Evolutionary conservation across 2,113 vertebrate species (phyloP).

Genomic region (Notothenia coriiceps): DNA sequence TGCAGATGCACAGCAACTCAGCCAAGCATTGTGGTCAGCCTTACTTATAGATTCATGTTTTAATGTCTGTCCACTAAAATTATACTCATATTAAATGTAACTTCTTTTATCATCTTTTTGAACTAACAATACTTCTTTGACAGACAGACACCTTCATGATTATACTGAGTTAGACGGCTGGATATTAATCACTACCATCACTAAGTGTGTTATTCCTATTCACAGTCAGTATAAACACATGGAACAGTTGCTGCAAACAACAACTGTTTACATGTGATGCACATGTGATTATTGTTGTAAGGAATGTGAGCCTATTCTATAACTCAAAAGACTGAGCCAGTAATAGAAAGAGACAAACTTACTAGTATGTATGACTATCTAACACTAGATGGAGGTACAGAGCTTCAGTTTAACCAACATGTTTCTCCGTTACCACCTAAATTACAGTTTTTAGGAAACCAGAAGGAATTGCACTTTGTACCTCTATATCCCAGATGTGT

Average conservation of each 20-base stretch:
- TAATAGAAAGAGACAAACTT: background rate
- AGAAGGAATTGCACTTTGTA: background rate
- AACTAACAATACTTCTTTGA: background rate
- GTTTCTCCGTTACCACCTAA: background rate
- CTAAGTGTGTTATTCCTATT: background rate
- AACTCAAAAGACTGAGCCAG: background rate
- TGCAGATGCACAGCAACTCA: background rate
- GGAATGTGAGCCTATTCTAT: background rate
- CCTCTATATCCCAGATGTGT: background rate
- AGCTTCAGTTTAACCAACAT: background rate
- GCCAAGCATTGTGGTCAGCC: background rate
- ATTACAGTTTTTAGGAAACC: background rate
- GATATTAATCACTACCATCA: background rate
- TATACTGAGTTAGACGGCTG: background rate
- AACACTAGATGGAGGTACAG: slow-evolving; percentile 61
- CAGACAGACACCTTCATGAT: too few relatives aligned
- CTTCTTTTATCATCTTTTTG: background rate
- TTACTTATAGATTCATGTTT: background rate
- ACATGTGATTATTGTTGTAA: background rate
- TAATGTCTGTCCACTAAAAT: too few relatives aligned
- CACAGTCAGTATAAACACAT: background rate
- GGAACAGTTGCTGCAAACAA: background rate
- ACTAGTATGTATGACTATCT: background rate
- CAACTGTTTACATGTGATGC: background rate
- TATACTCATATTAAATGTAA: too few relatives aligned